Conservation (phyloP, 2,797 vertebrate genomes). For the Lutra lutra region DNA sequence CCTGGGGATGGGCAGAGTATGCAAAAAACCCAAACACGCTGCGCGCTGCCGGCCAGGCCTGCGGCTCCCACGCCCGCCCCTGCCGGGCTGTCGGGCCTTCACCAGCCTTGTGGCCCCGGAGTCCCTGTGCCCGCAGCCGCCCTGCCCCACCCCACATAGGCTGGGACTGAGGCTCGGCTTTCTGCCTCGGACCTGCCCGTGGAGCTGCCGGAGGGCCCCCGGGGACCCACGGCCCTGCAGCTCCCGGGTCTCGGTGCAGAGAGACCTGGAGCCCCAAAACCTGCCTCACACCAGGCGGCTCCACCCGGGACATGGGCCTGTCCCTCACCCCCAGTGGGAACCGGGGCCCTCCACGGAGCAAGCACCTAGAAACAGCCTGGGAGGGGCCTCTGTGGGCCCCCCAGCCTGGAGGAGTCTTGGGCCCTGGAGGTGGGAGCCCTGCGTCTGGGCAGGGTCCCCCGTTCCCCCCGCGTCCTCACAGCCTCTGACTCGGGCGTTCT, state of each 20-base stretch:
- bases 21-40: neutral
- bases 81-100: too few species aligned
- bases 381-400: neutral
- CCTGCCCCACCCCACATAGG: neutral
- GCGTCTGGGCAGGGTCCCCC: fast-evolving
- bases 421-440: neutral
- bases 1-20: neutral
- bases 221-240: neutral
- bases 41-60: fast-evolving
- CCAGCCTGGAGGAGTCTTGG: neutral
- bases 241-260: neutral
- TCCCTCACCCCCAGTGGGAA: neutral
- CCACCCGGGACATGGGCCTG: too few species aligned
- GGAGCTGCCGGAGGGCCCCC: neutral
- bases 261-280: neutral
- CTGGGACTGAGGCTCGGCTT: too few species aligned
- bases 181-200: neutral
- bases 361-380: neutral
- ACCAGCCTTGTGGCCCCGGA: too few species aligned
- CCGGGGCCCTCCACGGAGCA: too few species aligned
- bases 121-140: neutral
- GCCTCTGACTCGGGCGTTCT: too few species aligned
- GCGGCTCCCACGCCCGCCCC: too few species aligned
- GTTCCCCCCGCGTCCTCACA: neutral
- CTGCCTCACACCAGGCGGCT: neutral